Evolutionary conservation across 1,140 invertebrate species (phyloP), one percentile per base, ranked within the genome.

Genomic region (Dendrolimus punctatus): DNA sequence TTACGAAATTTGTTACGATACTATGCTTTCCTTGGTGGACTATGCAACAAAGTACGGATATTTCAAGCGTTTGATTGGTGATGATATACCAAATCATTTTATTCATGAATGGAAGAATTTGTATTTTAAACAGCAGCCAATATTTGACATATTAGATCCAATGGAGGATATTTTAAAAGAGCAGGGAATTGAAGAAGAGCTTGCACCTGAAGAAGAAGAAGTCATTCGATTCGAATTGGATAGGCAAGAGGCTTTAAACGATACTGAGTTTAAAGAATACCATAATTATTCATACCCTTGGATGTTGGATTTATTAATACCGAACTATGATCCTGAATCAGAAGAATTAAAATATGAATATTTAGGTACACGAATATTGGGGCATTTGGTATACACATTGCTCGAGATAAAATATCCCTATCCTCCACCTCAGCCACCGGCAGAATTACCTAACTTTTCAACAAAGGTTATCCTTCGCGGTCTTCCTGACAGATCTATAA

Each of bases 351-450:
- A 79, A 62, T 73, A 71, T 59, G 82, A 85, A 76, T 67, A 75
- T 57, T 70, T 84, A 58, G 89, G 90, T 39, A 60, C 64, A 7
- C 70, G 76, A 40, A 78, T 91, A 41, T 66, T 91, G 40, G 90
- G 90, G 0, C 87, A 89, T 64, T 72, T 90, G 6, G 88, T 91
- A 7, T 88, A 91, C 64, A 87, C 85, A 8, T 71, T 91, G 6
- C 66, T 92, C 36, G 71, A 87, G 59, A 76, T 85, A 6, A 89
- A 91, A 59, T 90, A 91, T 71, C 88, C 89, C 3, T 73, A 78
- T 51, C 79, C 85, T 8, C 61, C 76, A 23, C 62, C 68, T 45
- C 60, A 68, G 55, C 49, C 64, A 46, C 68, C 71, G 37, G 80
- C 86, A 7, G 56, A 79, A 44, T 62, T 90, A 44, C 87, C 79